Evolutionary conservation across 2,113 vertebrate species (phyloP), one percentile per base, ranked within the genome.

Genomic region (Columbina picui): DNA sequence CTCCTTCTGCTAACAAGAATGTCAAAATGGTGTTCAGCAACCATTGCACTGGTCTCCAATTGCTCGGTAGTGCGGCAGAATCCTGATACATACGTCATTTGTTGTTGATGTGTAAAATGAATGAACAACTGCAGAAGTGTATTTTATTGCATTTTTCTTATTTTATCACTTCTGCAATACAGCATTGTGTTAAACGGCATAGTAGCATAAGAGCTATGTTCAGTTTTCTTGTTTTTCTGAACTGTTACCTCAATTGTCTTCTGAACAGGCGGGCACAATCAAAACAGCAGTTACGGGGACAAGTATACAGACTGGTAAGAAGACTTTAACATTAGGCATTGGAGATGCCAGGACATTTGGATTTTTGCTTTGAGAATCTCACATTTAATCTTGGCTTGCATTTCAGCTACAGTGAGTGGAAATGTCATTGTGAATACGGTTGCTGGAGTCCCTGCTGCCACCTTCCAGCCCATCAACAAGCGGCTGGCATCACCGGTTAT

Each of bases 401-500:
- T 96, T 78, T 30, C 98, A 99, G 99, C 99, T 71, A 98, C 99
- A 4, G 99, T 99, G 74, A 98, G 98, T n/a, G 99, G 99, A 39
- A 99, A 99, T 39, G 98, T 99, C 83, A 99, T 99, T 4, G 98
- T 99, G 88, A 99, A 99, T 97, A 99, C 99, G 2, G 98, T 99
- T 15, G 98, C 99, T 19, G 99, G 99, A 25, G 99, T 99, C 59
- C 97, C 99, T 45, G 98, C 98, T 22, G 98, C 98, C 59, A 98
- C 99, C 61, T 99, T 99, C 97, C 99, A 99, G 96, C 98, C 99
- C 21, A 98, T 98, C 75, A 99, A 99, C 98, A 99, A 99, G 92
- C 99, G 99, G 9, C 97, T 99, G 60, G 98, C 99, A 13, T 98
- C 99, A 5, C 98, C 99, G 3, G 99, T 99, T 87, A 98, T 99